Evolutionary conservation across 2,113 vertebrate genomes (phyloP).

Genomic region (Syrrhaptes paradoxus): DNA sequence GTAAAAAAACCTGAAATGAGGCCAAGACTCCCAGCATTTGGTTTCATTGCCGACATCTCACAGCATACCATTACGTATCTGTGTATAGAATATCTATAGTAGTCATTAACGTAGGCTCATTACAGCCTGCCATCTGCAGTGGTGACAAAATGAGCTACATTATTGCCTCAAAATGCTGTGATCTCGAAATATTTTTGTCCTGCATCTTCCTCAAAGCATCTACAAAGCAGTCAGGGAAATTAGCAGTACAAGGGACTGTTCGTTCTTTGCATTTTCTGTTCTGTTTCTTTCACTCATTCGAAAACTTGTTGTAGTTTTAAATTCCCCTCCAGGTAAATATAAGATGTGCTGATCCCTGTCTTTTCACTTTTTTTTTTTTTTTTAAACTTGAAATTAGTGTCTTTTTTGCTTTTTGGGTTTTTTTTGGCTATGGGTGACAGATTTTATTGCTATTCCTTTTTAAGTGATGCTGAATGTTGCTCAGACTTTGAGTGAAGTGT

Average conservation of each 20-base stretch:
- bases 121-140: constrained; percentile 61
- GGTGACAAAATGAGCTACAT: constrained; percentile 60
- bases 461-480: constrained; percentile 20
- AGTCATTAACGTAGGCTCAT: constrained; percentile 59
- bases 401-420: background rate
- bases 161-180: constrained; percentile 41
- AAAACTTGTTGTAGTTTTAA: background rate
- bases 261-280: background rate
- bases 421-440: background rate
- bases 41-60: background rate
- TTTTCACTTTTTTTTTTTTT: background rate
- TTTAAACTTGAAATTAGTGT: background rate
- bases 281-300: background rate
- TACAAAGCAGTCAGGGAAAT: constrained; percentile 14
- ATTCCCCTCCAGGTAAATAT: constrained; percentile 7
- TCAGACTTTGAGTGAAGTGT: constrained; percentile 6
- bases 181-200: constrained; percentile 36
- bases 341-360: background rate
- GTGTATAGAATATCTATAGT: constrained; percentile 33
- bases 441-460: constrained; percentile 11
- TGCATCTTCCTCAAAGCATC: background rate
- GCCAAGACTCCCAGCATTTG: background rate
- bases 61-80: background rate
- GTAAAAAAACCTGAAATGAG: background rate
- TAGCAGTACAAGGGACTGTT: background rate